Evolutionary conservation across 2,888 invertebrate genomes (phyloP).

Genomic region (Drosophila phalerata): DNA sequence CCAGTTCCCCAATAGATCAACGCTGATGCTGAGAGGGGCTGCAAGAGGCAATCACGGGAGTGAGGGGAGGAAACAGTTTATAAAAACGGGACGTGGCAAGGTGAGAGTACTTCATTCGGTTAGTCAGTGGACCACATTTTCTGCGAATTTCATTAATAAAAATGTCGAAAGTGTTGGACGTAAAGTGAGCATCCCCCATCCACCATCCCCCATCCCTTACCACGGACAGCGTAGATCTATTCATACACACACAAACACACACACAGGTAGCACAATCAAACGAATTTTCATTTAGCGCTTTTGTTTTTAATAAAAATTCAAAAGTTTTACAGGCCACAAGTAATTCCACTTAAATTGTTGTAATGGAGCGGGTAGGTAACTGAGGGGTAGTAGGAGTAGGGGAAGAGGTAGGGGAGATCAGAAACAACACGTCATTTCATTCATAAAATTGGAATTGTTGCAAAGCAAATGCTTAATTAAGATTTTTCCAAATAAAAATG

Average conservation of each 20-base stretch:
- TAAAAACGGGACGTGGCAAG: constrained; percentile 57
- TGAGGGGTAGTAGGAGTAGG: not conserved
- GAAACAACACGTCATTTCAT: constrained; percentile 52
- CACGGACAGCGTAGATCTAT: not conserved
- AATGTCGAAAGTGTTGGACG: constrained; percentile 74
- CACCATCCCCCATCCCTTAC: not conserved
- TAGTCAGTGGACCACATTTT: constrained; percentile 63
- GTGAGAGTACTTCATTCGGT: constrained; percentile 41
- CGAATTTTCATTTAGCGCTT: constrained; percentile 61
- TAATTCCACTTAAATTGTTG: constrained; percentile 77
- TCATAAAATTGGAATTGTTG: constrained; percentile 61
- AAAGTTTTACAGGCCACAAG: constrained; percentile 75
- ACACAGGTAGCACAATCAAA: constrained; percentile 68
- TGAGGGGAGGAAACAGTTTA: constrained; percentile 48
- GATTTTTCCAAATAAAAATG: constrained; percentile 71
- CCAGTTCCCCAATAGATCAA: constrained; percentile 33
- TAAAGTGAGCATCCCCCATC: constrained; percentile 40
- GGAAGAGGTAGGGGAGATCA: not conserved
- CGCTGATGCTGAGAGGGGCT: not conserved
- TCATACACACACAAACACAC: constrained; percentile 1
- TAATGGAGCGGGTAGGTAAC: constrained; percentile 35
- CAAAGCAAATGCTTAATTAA: constrained; percentile 68
- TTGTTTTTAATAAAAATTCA: constrained; percentile 80
- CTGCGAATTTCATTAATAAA: constrained; percentile 82
- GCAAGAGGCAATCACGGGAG: not conserved